Evolutionary conservation across 2,888 invertebrate genomes (phyloP), one percentile per base, ranked within the genome.

Genomic region (Campoletis raptor): DNA sequence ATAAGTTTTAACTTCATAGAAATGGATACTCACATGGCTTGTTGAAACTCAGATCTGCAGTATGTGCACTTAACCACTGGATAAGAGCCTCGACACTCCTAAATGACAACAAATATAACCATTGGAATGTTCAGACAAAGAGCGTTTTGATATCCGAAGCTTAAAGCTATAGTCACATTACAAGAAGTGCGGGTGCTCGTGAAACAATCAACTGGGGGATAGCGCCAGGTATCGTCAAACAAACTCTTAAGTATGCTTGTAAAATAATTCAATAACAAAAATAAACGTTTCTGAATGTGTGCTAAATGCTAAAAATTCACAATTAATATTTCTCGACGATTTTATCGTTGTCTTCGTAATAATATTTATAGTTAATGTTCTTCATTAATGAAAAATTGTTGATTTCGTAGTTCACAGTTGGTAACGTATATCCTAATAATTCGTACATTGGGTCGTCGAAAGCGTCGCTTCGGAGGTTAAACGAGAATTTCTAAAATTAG

Each of bases 41-140:
- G 98, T 95, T 98, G 98, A 95, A 99, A 99, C 96, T 99, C 99
- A 83, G 98, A 97, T 93, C 99, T 97, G 95, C 99, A 99, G 95
- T 98, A 99, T 91, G 98, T 98, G 95, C 99, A 99, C 95, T 99
- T 99, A 90, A 98, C 98, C 92, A 98, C 97, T 88, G 98, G 98
- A 95, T 97, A 98, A 91, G 98, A 96, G 92, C 98, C 98, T 93
- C 99, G 97, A 95, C 99, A 99, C 96, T 98, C 98, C 99, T 99
- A 95, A 94, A 96, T 95, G 93, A 89, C 45, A 70, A 80, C 70
- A 90, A 91, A 90, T 72, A 88, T 45, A 86, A 86, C 45, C 10
- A 83, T 81, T 83, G 77, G 78, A 81, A 83, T 61, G 78, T 61
- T 86, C 54, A 21, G 36, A 74, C 42, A 61, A 48, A 21, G 30